phyloP scores from a whole-genome alignment of 1,140 invertebrate species.

The Apis dorsata region DNA sequence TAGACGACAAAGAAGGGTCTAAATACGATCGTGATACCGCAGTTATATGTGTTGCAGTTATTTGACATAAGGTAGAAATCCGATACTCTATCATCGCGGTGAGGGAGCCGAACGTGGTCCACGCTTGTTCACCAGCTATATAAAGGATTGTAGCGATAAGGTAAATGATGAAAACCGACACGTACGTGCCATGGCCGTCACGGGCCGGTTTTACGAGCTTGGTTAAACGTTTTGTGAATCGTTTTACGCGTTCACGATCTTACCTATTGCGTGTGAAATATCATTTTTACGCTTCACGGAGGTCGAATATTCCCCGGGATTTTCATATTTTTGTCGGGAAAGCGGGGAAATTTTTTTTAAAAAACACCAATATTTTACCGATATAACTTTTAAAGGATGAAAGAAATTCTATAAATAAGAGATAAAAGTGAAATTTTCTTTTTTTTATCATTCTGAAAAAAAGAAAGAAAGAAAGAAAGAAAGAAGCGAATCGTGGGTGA shows the following conservation, averaged over 20 bases:
- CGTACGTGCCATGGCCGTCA: slow-evolving; percentile 58
- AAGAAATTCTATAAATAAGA: no score
- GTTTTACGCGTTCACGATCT: slow-evolving; percentile 40
- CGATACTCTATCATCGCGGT: slow-evolving; percentile 57
- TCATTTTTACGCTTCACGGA: slow-evolving; percentile 33
- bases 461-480: no score
- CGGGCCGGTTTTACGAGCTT: slow-evolving; percentile 52
- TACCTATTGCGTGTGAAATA: background rate
- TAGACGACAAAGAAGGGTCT: slow-evolving; percentile 15
- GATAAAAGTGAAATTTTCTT: no score
- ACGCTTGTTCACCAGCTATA: slow-evolving; percentile 62
- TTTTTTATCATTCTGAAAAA: no score
- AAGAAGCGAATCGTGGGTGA: no score
- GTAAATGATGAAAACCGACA: slow-evolving; percentile 67
- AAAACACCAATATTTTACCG: no score
- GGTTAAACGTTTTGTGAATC: slow-evolving; percentile 51
- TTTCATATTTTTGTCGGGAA: background rate
- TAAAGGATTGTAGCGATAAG: slow-evolving; percentile 65
- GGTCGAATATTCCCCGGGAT: background rate
- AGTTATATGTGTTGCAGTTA: slow-evolving; percentile 58
- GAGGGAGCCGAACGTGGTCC: slow-evolving; percentile 17
- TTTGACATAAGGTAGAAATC: slow-evolving; percentile 64
- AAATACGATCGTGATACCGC: slow-evolving; percentile 39
- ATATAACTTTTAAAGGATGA: no score
- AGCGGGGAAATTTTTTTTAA: background rate